These are phyloP conservation scores for Uloborus diversus DNA, from an alignment of 1,140 invertebrate species.

Conservation along the genomic window DNA sequence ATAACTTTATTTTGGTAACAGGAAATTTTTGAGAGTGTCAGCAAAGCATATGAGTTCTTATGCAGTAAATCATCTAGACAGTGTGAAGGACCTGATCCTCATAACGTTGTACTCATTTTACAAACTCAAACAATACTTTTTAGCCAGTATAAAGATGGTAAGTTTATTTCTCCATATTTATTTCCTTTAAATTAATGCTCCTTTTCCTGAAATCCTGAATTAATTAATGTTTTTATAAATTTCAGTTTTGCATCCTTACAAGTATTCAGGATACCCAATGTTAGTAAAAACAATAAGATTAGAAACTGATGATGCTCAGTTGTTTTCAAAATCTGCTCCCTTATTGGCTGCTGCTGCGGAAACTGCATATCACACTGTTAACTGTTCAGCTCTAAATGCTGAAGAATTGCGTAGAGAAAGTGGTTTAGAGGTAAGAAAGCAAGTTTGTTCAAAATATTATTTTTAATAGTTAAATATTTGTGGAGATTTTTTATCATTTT, in stretches of 20 bases:
- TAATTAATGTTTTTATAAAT: conserved; percentile 57
- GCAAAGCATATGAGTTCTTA: conserved; percentile 98
- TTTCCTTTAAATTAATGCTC: neutral
- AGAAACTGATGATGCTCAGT: conserved; percentile 90
- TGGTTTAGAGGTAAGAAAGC: conserved; percentile 83
- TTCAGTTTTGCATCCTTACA: conserved; percentile 91
- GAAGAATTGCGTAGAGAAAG: conserved; percentile 94
- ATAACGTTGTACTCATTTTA: conserved; percentile 94
- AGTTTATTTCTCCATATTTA: conserved; percentile 54
- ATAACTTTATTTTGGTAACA: no score
- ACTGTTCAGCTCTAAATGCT: conserved; percentile 96
- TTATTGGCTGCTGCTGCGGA: conserved; percentile 91
- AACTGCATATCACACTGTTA: conserved; percentile 94
- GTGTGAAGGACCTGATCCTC: conserved; percentile 89
- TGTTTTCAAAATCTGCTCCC: conserved; percentile 90
- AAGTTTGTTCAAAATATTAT: conserved; percentile 59
- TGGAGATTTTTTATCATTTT: no score
- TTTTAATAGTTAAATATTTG: neutral
- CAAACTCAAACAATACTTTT: conserved; percentile 97
- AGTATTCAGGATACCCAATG: conserved; percentile 98
- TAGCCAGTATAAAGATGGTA: conserved; percentile 86
- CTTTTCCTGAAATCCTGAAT: neutral
- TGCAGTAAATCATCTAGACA: conserved; percentile 89
- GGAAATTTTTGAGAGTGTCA: conserved; percentile 93
- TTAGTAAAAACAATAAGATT: conserved; percentile 94